These are phyloP conservation scores for Noctuana brunneofusca DNA, from an alignment of 2,888 invertebrate genomes.

Conservation along the genomic window DNA sequence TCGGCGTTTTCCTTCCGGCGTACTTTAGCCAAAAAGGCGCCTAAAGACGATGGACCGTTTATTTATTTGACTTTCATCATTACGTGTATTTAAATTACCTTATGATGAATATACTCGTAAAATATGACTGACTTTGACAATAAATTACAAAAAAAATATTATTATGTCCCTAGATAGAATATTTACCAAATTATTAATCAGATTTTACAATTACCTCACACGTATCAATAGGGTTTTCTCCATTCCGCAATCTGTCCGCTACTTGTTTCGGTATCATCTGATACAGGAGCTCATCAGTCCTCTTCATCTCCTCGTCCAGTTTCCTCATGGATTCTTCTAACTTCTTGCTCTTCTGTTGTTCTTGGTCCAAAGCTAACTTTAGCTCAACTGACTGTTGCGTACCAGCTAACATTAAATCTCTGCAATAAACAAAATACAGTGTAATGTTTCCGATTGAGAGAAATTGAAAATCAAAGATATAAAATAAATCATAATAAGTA, in stretches of 20 bases:
- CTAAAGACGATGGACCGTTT: too few species aligned
- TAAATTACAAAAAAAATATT: too few species aligned
- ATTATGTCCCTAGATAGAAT: too few species aligned
- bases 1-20: too few species aligned
- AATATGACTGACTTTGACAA: too few species aligned
- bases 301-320: slow-evolving; percentile 96
- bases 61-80: too few species aligned
- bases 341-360: slow-evolving; percentile 97
- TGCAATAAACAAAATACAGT: slow-evolving; percentile 62
- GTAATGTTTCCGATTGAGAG: too few species aligned
- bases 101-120: too few species aligned
- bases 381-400: slow-evolving; percentile 98
- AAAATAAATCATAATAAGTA: too few species aligned
- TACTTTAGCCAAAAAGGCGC: too few species aligned
- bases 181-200: too few species aligned
- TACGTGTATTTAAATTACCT: too few species aligned
- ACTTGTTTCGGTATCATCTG: slow-evolving; percentile 99
- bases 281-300: slow-evolving; percentile 97
- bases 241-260: slow-evolving; percentile 94
- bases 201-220: slow-evolving; percentile 89
- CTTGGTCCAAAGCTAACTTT: slow-evolving; percentile 96
- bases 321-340: slow-evolving; percentile 98
- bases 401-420: slow-evolving; percentile 97
- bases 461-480: background rate
- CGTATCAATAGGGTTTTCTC: slow-evolving; percentile 97